Conservation (phyloP, 2,797 vertebrate species). For the Sitta carolinensis region DNA sequence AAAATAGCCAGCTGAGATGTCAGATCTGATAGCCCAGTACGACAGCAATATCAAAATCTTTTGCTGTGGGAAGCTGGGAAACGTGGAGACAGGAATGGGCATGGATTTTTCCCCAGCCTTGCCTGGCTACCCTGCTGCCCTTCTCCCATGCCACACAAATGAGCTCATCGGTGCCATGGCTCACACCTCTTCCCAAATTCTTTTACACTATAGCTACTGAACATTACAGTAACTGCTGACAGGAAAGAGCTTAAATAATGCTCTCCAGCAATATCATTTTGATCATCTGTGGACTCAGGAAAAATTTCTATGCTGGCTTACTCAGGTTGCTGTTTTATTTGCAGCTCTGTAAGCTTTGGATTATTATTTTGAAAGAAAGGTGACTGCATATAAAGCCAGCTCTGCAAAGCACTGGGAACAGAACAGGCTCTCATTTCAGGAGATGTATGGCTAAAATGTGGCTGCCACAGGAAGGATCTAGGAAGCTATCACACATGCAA, state of each 20-base stretch:
- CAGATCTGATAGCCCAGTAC: not conserved
- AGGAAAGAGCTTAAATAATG: not conserved
- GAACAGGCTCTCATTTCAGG: not conserved
- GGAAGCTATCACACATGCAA: not conserved
- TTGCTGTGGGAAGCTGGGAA: not conserved
- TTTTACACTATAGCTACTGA: not conserved
- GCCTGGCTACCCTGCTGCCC: not conserved
- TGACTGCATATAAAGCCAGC: not conserved
- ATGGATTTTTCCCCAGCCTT: rapidly evolving
- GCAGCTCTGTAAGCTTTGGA: not conserved
- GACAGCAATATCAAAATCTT: not conserved
- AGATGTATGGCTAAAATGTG: not conserved
- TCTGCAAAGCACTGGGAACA: not conserved
- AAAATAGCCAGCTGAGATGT: not conserved
- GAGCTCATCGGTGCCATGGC: not conserved
- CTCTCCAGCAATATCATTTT: not conserved
- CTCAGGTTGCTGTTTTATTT: not conserved
- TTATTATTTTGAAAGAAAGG: slow-evolving; percentile 19
- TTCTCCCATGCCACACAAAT: not conserved
- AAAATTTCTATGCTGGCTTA: not conserved
- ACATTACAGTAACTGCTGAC: not conserved
- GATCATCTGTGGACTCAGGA: slow-evolving; percentile 15
- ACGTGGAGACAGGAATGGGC: not conserved
- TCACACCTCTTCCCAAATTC: not conserved
- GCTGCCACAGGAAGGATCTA: not conserved